Evolutionary conservation across 2,113 vertebrate species (phyloP), one percentile per base, ranked within the genome.

Genomic region (Damaliscus lunatus): DNA sequence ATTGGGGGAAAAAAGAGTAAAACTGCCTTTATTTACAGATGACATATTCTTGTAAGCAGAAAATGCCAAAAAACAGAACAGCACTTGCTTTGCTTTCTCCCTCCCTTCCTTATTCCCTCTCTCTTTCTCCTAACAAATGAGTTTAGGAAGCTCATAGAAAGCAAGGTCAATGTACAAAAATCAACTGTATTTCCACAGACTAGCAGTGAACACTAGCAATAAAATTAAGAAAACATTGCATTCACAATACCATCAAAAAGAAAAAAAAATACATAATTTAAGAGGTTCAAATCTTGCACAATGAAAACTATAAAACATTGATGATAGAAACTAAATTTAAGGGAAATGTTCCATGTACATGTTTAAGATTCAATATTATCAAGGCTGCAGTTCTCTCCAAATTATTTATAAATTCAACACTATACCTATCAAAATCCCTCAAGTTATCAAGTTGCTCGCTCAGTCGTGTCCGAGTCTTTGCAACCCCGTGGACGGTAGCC

Each of bases 1-100:
- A 57, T 29, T 52, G 59, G 27, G 55, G 40, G 9, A 6, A 31
- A 17, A 11, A 80, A 81, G 33, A 85, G n/a, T 81, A 91, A 91
- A 94, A 71, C 19, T n/a, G 71, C 71, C 27, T 94, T 88, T 91
- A 91, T 83, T 92, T 84, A 92, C 36, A 62, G 31, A 92, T 83
- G 46, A 36, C 29, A 10, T 91, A 31, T 52, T 91, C 55, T 23
- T 57, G 29, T n/a, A 23, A 55, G 77, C 82, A 83, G 53, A 84
- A 81, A 91, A 94, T 59, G 29, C 29, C 60, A 60, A 71, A 82
- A 53, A 88, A 88, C 15, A 84, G 33, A 95, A 78, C 3, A 94
- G 33, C 53, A 82, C 50, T 23, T 9, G 36, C 15, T 23, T 27
- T 27, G 7, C 33, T 84, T 78, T 57, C 33, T 3, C 60, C 33